A percentile compares a stretch with the other conserved stretches of the same genome.
Evolutionary conservation across 1,140 invertebrate species (phyloP).

Genomic region (Ceratina calcarata): DNA sequence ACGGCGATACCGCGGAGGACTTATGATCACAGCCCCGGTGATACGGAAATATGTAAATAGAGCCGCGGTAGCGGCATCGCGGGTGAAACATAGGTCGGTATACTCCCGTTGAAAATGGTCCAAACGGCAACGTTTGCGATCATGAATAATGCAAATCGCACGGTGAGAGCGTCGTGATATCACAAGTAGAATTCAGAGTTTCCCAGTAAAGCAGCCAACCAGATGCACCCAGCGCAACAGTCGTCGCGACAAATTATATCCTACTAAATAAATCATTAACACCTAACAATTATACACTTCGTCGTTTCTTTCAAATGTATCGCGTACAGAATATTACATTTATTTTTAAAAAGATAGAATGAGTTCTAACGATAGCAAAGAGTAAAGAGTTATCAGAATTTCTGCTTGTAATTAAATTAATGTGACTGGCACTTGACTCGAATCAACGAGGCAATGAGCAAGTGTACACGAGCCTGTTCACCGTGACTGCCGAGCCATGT

Average conservation of each 20-base stretch:
- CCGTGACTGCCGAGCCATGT: conserved; percentile 34
- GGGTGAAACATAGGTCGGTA: conserved; percentile 37
- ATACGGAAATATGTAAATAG: conserved; percentile 51
- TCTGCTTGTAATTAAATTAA: conserved; percentile 4
- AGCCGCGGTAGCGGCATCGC: conserved; percentile 20
- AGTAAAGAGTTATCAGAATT: too few species aligned
- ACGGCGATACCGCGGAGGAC: conserved; percentile 15
- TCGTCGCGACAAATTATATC: neutral
- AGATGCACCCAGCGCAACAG: neutral
- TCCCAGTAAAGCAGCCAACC: neutral
- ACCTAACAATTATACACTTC: too few species aligned
- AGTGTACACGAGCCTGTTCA: neutral
- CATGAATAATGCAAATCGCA: conserved; percentile 48
- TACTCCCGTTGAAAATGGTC: conserved; percentile 48
- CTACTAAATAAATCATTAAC: neutral
- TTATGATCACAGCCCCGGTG: conserved; percentile 27
- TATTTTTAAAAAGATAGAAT: too few species aligned
- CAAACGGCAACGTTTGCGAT: conserved; percentile 37
- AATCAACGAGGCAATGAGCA: neutral
- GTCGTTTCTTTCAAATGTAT: too few species aligned
- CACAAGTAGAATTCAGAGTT: conserved; percentile 31
- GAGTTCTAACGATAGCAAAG: too few species aligned
- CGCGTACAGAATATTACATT: too few species aligned
- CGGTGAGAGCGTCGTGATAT: conserved; percentile 19
- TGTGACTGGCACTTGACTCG: neutral